Conservation (phyloP, 1,140 invertebrate genomes). For the Drosophila dunni region DNA sequence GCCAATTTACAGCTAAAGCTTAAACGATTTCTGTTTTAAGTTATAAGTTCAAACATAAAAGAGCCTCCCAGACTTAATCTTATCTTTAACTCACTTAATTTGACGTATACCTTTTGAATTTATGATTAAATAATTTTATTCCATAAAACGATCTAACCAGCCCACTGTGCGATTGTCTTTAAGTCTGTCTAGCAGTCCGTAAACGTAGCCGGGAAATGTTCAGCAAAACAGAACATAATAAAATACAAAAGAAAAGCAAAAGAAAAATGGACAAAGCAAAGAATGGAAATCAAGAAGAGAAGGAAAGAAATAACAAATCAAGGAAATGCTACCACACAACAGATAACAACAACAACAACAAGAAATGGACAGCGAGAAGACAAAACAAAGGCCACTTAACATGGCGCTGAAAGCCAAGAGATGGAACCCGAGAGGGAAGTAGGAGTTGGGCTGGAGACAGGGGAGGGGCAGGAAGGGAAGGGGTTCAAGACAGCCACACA, state of each 20-base stretch:
- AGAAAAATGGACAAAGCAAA: not conserved
- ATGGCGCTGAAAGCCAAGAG: conserved; percentile 30
- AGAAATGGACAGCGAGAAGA: not conserved
- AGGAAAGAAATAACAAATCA: conserved; percentile 37
- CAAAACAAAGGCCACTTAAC: conserved; percentile 50
- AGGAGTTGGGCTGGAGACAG: not conserved
- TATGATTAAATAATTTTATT: too few species aligned
- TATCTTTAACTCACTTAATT: too few species aligned
- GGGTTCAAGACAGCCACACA: not conserved
- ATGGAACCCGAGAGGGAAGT: not conserved
- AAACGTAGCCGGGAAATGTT: conserved; percentile 23
- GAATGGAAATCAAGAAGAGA: conserved; percentile 29
- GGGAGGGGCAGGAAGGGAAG: not conserved
- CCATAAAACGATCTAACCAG: too few species aligned
- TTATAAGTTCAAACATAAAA: too few species aligned
- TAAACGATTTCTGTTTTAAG: too few species aligned
- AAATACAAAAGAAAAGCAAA: conserved; percentile 28
- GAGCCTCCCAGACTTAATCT: too few species aligned
- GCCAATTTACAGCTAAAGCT: too few species aligned
- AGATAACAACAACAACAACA: conserved; percentile 21
- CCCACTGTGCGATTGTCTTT: not conserved
- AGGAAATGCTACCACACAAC: conserved; percentile 49
- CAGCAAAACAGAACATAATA: conserved; percentile 26
- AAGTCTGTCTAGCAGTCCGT: conserved; percentile 4
- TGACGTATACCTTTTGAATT: too few species aligned